These are phyloP conservation scores for Argentina silus DNA, from an alignment of 2,797 vertebrate species.

Conservation along the genomic window DNA sequence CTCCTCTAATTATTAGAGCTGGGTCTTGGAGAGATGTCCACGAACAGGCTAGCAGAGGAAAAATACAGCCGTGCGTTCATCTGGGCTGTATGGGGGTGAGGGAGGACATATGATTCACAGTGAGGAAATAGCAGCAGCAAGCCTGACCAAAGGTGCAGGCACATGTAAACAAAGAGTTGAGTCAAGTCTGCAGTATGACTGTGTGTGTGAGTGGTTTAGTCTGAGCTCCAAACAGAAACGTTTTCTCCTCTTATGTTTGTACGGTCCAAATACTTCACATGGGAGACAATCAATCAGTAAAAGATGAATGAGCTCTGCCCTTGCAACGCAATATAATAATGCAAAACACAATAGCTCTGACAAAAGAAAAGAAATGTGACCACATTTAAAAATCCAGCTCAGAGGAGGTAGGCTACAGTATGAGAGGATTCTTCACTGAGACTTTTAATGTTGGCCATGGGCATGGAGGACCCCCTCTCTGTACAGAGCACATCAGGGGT, in stretches of 20 bases:
- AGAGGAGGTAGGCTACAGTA: neutral
- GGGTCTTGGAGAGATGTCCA: conserved; percentile 14
- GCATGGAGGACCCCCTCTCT: conserved; percentile 45
- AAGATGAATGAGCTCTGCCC: neutral
- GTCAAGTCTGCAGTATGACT: neutral
- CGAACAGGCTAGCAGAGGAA: conserved; percentile 4
- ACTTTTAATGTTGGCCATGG: neutral
- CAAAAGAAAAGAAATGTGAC: neutral
- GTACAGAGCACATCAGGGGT: conserved; percentile 4
- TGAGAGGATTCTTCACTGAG: neutral
- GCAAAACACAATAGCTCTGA: neutral
- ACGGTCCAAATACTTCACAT: neutral
- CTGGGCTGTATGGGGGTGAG: conserved; percentile 27
- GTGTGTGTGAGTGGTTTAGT: neutral
- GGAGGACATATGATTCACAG: neutral
- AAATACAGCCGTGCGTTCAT: conserved; percentile 8
- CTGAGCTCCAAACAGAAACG: neutral
- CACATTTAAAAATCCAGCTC: neutral
- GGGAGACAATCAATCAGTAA: neutral
- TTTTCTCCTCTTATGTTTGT: neutral
- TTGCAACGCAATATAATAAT: neutral
- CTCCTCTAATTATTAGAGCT: conserved; percentile 29
- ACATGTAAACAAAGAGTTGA: neutral
- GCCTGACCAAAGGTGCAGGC: neutral
- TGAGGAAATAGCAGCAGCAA: neutral